Base-by-base conservation (phyloP, 2,888 invertebrate genomes). In the Timandra comae region DNA sequence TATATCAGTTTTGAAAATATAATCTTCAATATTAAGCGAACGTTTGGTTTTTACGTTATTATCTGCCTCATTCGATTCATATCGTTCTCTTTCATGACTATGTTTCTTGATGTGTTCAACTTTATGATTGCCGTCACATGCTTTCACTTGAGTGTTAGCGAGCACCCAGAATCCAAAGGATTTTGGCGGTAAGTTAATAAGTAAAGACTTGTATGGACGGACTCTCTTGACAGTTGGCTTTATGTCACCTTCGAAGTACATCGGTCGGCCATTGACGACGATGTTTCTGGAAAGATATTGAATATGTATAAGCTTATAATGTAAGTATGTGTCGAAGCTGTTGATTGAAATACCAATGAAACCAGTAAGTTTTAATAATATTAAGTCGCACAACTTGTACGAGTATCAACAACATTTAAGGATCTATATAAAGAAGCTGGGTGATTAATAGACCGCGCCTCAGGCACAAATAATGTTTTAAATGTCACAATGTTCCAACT, bases 121-220 rank as follows among this genome's bases (percentile, higher is more conserved):
- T 16, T 52, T 31, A n/a, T 34, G 25, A 7, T 69, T 56, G 13
- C 59, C 53, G 9, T 40, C 35, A 42, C 92, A 92, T 9, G 89
- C 88, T 30, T 88, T 81, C 12, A 91, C 72, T 56, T 89, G 87
- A 0, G 91, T 89, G 31, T 87, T 88, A 0, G 92, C 91, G 7
- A 94, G 61, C 0, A 93, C 91, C 90, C 92, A 93, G 64, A 94
- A 94, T 0, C 90, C 91, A 27, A 94, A 88, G 0, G 91, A 90
- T 52, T 88, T 88, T 0, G 91, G 80, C 1, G 93, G 92, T 2
- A 93, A 59, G 27, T 84, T 84, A 8, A 93, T 62, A 4, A 87
- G 72, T 2, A 92, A 51, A 0, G 87, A 81, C 52, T 85, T 80
- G 35, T 82, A 85, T 3, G 87, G 82, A 35, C 88, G 64, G 9